A percentile compares a stretch with the other conserved stretches of the same genome.
Conservation (phyloP, 2,113 vertebrate species). For the Ancistrus triradiatus region DNA sequence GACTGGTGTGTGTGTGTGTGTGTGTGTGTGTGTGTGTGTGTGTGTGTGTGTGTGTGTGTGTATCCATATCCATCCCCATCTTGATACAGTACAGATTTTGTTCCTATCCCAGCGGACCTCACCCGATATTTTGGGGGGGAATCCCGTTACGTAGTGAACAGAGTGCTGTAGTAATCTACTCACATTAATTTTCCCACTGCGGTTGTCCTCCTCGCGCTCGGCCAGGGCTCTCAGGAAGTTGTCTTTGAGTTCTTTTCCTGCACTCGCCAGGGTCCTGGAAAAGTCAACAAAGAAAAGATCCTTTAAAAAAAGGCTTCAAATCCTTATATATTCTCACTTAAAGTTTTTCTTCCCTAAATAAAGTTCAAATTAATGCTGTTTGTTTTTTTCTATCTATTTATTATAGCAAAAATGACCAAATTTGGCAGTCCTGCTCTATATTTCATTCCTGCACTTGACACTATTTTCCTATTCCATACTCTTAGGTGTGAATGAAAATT, state of each 20-base stretch:
- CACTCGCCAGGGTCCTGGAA: conserved; percentile 73
- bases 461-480: conserved; percentile 4
- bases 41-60: conserved; percentile 15
- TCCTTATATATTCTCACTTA: conserved; percentile 49
- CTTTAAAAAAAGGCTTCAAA: conserved; percentile 51
- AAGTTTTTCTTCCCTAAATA: conserved; percentile 30
- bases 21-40: conserved; percentile 51
- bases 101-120: conserved; percentile 63
- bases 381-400: conserved; percentile 22
- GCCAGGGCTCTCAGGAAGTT: conserved; percentile 76
- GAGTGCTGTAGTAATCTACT: conserved; percentile 74
- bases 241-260: conserved; percentile 74
- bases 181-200: conserved; percentile 73
- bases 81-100: conserved; percentile 65
- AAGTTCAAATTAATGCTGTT: conserved; percentile 16
- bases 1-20: conserved; percentile 40
- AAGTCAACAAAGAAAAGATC: conserved; percentile 62
- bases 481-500: not conserved
- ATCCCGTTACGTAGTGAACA: conserved; percentile 68
- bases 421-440: not conserved
- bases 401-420: conserved; percentile 2
- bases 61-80: conserved; percentile 21
- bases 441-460: not conserved
- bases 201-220: conserved; percentile 76
- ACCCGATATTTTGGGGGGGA: conserved; percentile 61